Evolutionary conservation across 2,888 invertebrate genomes (phyloP), one percentile per base, ranked within the genome.

Genomic region (Acanthosoma haemorrhoidale): DNA sequence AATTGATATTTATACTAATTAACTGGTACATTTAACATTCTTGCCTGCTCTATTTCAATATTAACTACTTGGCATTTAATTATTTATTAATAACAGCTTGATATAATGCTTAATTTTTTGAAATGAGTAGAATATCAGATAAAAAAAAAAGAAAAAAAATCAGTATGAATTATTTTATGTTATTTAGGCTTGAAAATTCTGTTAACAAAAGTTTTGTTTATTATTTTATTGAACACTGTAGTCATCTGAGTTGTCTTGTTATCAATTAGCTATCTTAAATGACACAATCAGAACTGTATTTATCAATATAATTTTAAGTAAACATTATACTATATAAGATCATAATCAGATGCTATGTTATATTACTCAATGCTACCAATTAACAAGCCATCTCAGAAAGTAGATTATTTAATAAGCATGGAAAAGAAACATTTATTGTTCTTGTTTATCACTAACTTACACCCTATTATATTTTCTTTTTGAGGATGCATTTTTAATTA

Each of bases 191-290:
- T 51, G 11, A n/a, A 21, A 51, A 25, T 51, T 51, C 25, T 51
- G 21, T 51, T n/a, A 25, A 25, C 13, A 4, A 29, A n/a, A 51
- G n/a, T 51, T 51, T 51, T 51, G 5, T 51, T 51, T 51, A 51
- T 25, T 51, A n/a, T 25, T 25, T 25, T 43, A 51, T 25, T 25
- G 13, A 51, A 25, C n/a, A 51, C 29, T 25, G n/a, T n/a, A n/a
- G 51, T n/a, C n/a, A n/a, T n/a, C 51, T 51, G 51, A 51, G 51
- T 51, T 51, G 21, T 21, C 51, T 51, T 51, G 51, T 51, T 51
- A 51, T 51, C n/a, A n/a, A n/a, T n/a, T n/a, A n/a, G n/a, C n/a
- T n/a, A n/a, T n/a, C n/a, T n/a, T n/a, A n/a, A n/a, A n/a, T n/a
- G n/a, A n/a, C n/a, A n/a, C n/a, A n/a, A n/a, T n/a, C n/a, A n/a